Evolutionary conservation across 2,113 vertebrate species (phyloP), one percentile per base, ranked within the genome.

Genomic region (Phyllopteryx taeniolatus): DNA sequence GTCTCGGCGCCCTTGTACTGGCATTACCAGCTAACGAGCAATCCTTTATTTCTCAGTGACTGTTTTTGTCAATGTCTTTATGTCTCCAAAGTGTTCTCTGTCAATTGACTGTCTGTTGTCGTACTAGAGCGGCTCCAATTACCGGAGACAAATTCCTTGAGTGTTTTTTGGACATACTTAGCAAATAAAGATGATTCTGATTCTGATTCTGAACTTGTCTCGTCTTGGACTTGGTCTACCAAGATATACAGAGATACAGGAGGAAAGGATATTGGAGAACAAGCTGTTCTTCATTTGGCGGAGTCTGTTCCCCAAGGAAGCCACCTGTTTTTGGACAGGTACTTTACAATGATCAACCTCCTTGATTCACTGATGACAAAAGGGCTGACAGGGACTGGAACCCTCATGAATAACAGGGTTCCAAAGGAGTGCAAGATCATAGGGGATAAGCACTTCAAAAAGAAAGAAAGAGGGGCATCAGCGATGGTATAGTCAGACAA

Each of bases 261-360:
- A 17, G 20, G 44, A 67, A 46, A 67, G 47, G 14, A 27, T 2
- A 35, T 68, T 53, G 47, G 49, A 47, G 10, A 27, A 27, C 1
- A 27, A 27, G 27, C 27, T 27, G 27, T 27, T 27, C 27, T 27
- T 27, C 27, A 27, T 27, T 27, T 27, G 27, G 27, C 27, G 27
- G 27, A 27, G 1, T 27, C 27, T 27, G 27, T 27, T 27, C 27
- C 27, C 27, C 27, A 62, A 62, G 19, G 35, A 19, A 42, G 5
- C 35, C 62, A 64, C 14, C 31, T 64, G 62, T 43, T 64, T 35
- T 64, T 64, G 42, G 62, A 64, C 39, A 64, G 62, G 39, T 64
- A 20, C 42, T 65, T 65, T 11, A 17, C 39, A 9, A 64, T 22
- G 10, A 42, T 64, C 62, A 65, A 44, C 35, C 63, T 65, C 7